Evolutionary conservation across 2,888 invertebrate species (phyloP).

Genomic region (Chaetogeoica ovagalla): DNA sequence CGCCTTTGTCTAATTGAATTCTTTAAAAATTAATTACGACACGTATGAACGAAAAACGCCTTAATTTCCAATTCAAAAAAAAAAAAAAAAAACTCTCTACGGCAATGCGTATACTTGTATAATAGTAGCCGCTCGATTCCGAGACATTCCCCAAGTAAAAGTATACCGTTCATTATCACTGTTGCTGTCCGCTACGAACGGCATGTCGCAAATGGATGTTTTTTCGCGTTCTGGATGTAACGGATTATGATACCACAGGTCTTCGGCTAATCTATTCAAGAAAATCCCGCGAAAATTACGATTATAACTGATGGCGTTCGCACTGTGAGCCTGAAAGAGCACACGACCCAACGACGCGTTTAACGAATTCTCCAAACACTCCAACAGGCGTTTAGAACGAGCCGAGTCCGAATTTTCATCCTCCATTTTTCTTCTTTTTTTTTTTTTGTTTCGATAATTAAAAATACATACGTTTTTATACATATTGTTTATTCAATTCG

Average conservation of each 20-base stretch:
- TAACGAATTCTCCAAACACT: neutral
- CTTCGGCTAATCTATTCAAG: conserved; percentile 31
- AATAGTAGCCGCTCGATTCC: conserved; percentile 29
- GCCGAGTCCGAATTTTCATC: neutral
- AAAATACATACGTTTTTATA: neutral
- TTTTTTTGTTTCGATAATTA: no score
- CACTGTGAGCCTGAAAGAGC: neutral
- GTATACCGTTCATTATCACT: neutral
- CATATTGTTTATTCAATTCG: neutral
- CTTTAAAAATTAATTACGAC: no score
- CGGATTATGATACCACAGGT: conserved; percentile 38
- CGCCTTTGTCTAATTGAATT: no score
- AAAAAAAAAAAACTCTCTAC: neutral
- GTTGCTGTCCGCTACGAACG: neutral
- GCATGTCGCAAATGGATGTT: neutral
- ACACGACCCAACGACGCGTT: conserved; percentile 24
- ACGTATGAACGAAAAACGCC: no score
- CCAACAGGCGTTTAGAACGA: neutral
- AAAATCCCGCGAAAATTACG: conserved; percentile 5
- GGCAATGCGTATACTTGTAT: conserved; percentile 30
- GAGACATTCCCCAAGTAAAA: conserved; percentile 30
- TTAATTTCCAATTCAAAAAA: no score
- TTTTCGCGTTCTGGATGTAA: conserved; percentile 21
- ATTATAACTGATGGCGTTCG: conserved; percentile 16
- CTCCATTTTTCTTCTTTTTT: conserved; percentile 16